Evolutionary conservation across 2,113 vertebrate genomes (phyloP), one percentile per base, ranked within the genome.

Genomic region (Clinocottus analis): DNA sequence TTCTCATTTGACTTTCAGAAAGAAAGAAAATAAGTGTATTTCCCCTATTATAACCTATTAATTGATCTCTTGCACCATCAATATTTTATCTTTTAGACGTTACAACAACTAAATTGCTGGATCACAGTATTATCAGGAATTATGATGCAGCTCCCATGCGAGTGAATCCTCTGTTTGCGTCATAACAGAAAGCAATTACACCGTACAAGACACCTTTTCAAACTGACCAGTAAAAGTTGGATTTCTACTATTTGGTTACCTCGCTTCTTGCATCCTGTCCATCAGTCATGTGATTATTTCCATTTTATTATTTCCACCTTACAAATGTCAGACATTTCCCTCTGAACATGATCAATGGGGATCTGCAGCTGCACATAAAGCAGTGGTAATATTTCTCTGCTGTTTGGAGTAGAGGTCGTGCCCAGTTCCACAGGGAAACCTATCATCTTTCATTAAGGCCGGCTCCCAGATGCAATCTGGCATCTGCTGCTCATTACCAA

Each of bases 401-500:
- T 77, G 75, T 84, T 85, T 78, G 77, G 80, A 90, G 83, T 29
- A 31, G 77, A 91, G 82, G 82, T 80, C 72, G 56, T 74, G 85
- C 84, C 69, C 70, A 79, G 80, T 77, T 90, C 80, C 82, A 75
- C 88, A 83, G 83, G 77, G 64, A 80, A 80, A 71, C 87, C 87
- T 89, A 89, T 90, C 93, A 79, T 92, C 80, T 91, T 91, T 92
- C 89, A 90, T 93, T 88, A 88, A 84, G 65, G 43, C 82, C 61
- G 23, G 71, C 85, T 85, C 77, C 0, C 27, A 85, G 89, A 91
- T 91, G 82, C 84, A 89, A 89, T 87, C 89, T 89, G 83, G 87
- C 93, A 94, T 94, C 93, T 94, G 93, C 87, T 87, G 80, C 83
- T 89, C 82, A 91, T 94, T 92, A 94, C 86, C 76, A 87, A 81